Evolutionary conservation across 64 coral and sea anemone species (phyloP).

Genomic region (Stichodactyla mertensii): DNA sequence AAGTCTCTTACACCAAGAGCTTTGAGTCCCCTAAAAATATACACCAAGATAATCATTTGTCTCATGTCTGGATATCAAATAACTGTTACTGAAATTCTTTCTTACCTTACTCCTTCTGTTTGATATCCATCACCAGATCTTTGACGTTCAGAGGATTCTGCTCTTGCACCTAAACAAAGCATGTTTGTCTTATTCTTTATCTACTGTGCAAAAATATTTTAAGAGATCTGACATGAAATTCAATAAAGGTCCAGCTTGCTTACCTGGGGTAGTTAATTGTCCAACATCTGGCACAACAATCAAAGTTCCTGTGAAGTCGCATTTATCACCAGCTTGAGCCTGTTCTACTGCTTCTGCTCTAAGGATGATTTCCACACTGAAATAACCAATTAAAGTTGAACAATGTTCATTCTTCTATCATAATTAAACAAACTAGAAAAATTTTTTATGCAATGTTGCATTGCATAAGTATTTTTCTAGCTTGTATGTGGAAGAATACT

Average conservation of each 20-base stretch:
- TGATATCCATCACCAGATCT: conserved; percentile 90
- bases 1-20: conserved; percentile 95
- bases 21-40: conserved; percentile 77
- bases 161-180: conserved; percentile 64
- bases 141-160: conserved; percentile 87
- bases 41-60: too few relatives aligned
- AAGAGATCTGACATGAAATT: not conserved
- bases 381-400: not conserved
- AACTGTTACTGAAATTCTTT: not conserved
- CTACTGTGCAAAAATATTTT: not conserved
- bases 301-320: conserved; percentile 97
- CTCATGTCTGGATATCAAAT: too few relatives aligned
- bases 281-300: conserved; percentile 97
- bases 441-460: too few relatives aligned
- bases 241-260: not conserved
- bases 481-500: too few relatives aligned
- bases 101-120: conserved; percentile 88
- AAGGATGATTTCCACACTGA: conserved; percentile 90
- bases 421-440: too few relatives aligned
- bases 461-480: too few relatives aligned
- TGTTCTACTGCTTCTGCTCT: conserved; percentile 98
- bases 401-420: too few relatives aligned
- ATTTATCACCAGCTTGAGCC: conserved; percentile 96
- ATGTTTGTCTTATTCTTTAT: not conserved
- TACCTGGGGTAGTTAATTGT: conserved; percentile 92